These are phyloP conservation scores for Xestia rhomboidea DNA, from an alignment of 2,888 invertebrate genomes.

Conservation along the genomic window DNA sequence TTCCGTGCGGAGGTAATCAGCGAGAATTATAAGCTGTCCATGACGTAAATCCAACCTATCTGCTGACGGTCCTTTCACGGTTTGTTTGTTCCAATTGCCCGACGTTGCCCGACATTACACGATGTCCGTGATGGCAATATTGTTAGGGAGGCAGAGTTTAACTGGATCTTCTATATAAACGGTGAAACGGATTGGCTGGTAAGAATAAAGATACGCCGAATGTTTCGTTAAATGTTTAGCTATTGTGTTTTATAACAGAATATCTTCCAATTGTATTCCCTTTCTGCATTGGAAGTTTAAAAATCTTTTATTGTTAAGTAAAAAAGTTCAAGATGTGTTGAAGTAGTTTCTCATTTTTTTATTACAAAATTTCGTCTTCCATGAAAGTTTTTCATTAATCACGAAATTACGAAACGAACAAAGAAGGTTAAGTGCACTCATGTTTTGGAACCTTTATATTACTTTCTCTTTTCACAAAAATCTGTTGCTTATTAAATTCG, in stretches of 20 bases:
- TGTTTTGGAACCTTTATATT: neutral
- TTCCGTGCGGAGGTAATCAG: constrained; percentile 75
- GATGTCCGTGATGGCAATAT: constrained; percentile 39
- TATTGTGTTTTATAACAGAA: constrained; percentile 21
- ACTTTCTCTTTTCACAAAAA: neutral
- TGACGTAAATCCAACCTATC: constrained; percentile 69
- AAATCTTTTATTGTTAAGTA: constrained; percentile 21
- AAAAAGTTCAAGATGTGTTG: constrained; percentile 20
- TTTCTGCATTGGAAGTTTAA: neutral
- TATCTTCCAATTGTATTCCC: neutral
- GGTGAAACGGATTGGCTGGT: constrained; percentile 33
- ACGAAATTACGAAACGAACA: neutral
- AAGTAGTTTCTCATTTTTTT: constrained; percentile 28
- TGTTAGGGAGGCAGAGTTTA: constrained; percentile 31
- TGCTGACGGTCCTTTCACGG: constrained; percentile 66
- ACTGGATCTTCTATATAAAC: constrained; percentile 33
- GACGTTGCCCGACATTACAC: constrained; percentile 41
- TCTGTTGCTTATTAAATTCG: neutral
- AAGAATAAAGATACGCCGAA: constrained; percentile 45
- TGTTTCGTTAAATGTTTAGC: constrained; percentile 31
- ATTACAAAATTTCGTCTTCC: neutral
- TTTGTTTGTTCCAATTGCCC: constrained; percentile 67
- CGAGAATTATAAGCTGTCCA: constrained; percentile 75
- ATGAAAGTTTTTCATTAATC: constrained; percentile 1
- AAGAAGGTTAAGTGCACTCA: neutral